Percentiles rank a stretch among this genome's conserved stretches.
These are phyloP conservation scores for Tromatobia lineatoria DNA, from an alignment of 2,888 invertebrate genomes.

Conservation along the genomic window DNA sequence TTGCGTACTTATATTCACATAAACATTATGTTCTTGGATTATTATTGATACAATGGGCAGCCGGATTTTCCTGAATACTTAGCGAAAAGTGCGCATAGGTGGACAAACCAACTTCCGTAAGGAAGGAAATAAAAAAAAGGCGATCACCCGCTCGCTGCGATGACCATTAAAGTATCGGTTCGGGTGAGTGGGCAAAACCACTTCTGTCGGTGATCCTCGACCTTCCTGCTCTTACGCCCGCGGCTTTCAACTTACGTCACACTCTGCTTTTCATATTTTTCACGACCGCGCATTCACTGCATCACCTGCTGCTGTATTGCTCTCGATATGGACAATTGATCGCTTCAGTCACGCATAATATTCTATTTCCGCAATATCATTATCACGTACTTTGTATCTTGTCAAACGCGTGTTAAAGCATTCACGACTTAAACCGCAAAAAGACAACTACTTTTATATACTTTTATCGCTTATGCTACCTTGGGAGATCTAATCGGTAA, in stretches of 20 bases:
- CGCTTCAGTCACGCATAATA: constrained; percentile 19
- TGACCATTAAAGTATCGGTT: constrained; percentile 1
- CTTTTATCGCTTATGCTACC: too few species aligned
- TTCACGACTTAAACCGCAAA: constrained; percentile 70
- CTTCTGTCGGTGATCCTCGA: constrained; percentile 29
- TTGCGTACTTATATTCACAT: background rate
- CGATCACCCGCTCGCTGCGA: constrained; percentile 24
- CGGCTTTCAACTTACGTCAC: constrained; percentile 68
- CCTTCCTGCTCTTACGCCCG: constrained; percentile 54
- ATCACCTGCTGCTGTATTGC: constrained; percentile 1
- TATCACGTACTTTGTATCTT: background rate
- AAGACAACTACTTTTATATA: background rate
- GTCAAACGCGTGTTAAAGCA: constrained; percentile 66
- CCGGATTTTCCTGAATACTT: background rate
- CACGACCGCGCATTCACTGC: constrained; percentile 14
- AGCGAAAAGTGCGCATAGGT: background rate
- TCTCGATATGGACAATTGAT: background rate
- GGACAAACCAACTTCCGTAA: constrained; percentile 7
- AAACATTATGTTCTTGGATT: background rate
- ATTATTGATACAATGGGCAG: background rate
- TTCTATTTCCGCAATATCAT: background rate
- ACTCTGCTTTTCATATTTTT: constrained; percentile 51
- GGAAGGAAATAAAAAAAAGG: constrained; percentile 26
- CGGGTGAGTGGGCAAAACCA: constrained; percentile 22
- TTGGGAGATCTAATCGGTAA: too few species aligned